Conservation (phyloP, 2,888 invertebrate genomes). For the Caenorhabditis sp. region DNA sequence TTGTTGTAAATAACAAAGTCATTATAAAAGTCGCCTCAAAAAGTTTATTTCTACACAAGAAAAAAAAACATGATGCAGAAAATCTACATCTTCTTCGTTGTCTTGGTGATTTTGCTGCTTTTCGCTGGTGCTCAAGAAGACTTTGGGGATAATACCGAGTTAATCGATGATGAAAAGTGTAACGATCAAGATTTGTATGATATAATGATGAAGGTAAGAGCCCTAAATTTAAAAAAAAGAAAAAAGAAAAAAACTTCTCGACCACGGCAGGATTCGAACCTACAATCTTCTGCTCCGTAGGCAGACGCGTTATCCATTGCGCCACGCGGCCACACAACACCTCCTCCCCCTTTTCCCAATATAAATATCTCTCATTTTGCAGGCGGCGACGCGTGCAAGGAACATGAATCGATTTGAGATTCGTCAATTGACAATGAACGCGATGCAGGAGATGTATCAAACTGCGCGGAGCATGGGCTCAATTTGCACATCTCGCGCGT, state of each 20-base stretch:
- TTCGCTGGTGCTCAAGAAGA: neutral
- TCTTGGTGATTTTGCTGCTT: too few species aligned
- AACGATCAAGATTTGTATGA: neutral
- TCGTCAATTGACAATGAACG: neutral
- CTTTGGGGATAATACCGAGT: neutral
- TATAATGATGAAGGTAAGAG: neutral
- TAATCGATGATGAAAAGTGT: neutral
- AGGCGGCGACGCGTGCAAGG: neutral
- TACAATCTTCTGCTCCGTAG: slow-evolving; percentile 72
- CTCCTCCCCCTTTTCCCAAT: neutral
- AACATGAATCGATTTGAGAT: neutral
- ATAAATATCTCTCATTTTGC: neutral
- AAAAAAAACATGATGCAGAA: too few species aligned
- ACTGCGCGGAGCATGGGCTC: neutral
- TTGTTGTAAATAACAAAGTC: neutral
- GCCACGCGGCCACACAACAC: slow-evolving; percentile 31
- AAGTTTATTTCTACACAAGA: too few species aligned
- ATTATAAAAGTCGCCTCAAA: neutral
- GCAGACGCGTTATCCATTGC: slow-evolving; percentile 68
- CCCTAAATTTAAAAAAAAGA: too few species aligned
- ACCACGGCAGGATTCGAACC: slow-evolving; percentile 71
- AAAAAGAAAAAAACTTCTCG: slow-evolving; percentile 14
- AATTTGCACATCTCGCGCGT: neutral
- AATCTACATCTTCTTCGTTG: too few species aligned
- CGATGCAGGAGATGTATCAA: neutral